Conservation (phyloP, 1,140 invertebrate species). For the Sinella curviseta region DNA sequence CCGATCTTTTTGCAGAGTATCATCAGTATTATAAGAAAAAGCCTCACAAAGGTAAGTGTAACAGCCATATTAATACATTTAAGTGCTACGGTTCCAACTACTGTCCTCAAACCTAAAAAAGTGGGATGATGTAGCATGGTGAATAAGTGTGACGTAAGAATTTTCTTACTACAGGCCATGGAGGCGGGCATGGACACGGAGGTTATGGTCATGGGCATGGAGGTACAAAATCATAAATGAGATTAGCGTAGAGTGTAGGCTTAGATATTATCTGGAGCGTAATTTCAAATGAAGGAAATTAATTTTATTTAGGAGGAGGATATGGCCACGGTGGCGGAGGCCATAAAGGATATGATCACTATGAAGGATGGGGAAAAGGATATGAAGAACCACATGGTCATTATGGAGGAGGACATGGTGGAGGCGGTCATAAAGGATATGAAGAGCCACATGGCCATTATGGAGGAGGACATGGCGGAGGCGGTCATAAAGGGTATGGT, state of each 20-base stretch:
- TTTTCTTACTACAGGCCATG: not conserved
- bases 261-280: not conserved
- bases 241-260: too few relatives aligned
- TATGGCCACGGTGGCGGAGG: not conserved
- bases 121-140: not conserved
- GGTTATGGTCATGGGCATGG: conserved; percentile 5
- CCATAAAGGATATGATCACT: not conserved
- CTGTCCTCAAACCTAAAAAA: not conserved
- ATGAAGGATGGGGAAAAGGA: not conserved
- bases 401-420: not conserved
- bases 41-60: conserved; percentile 29
- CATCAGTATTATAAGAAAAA: conserved; percentile 33
- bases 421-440: not conserved
- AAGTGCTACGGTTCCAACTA: too few relatives aligned
- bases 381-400: not conserved
- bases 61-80: too few relatives aligned
- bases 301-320: too few relatives aligned
- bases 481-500: too few relatives aligned
- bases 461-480: not conserved
- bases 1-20: conserved; percentile 30
- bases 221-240: not conserved
- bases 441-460: not conserved
- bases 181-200: conserved; percentile 13
- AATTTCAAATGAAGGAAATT: not conserved
- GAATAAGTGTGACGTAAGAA: conserved; percentile 12